Conservation (phyloP, 2,113 vertebrate species). For the Dicrurus megarhynchus region DNA sequence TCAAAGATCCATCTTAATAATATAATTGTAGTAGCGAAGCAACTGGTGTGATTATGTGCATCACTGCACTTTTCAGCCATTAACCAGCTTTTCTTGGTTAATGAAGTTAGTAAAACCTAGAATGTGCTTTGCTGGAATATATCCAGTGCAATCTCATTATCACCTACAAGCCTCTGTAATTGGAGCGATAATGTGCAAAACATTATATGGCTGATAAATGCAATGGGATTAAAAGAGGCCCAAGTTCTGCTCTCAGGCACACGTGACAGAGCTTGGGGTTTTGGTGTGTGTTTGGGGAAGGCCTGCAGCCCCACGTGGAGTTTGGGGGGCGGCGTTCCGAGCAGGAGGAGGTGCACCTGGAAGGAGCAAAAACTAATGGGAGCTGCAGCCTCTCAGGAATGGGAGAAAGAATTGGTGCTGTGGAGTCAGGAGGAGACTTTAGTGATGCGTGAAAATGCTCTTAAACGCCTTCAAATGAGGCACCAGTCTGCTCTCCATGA, state of each 20-base stretch:
- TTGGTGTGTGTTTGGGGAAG: not conserved
- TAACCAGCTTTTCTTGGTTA: constrained; percentile 63
- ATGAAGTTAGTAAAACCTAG: constrained; percentile 61
- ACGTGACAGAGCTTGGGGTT: not conserved
- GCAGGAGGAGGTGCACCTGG: not conserved
- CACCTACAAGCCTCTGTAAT: constrained; percentile 48
- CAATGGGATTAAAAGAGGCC: not conserved
- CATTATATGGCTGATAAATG: not conserved
- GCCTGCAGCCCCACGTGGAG: not conserved
- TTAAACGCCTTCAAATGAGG: not conserved
- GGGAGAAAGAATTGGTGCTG: not conserved
- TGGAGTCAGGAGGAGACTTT: not conserved
- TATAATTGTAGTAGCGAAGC: constrained; percentile 48
- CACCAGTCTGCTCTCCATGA: not conserved
- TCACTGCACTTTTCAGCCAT: constrained; percentile 54
- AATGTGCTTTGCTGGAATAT: constrained; percentile 48
- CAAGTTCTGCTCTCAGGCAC: not conserved
- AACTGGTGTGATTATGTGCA: constrained; percentile 64
- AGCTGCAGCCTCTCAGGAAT: not conserved
- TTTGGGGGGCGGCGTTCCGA: not conserved
- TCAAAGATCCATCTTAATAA: constrained; percentile 56
- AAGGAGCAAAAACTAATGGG: not conserved
- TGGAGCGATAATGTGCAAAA: constrained; percentile 49
- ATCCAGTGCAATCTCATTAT: constrained; percentile 64
- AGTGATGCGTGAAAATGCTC: constrained; percentile 15